Evolutionary conservation across 2,888 invertebrate species (phyloP).

Genomic region (Dichetophora obliterata): DNA sequence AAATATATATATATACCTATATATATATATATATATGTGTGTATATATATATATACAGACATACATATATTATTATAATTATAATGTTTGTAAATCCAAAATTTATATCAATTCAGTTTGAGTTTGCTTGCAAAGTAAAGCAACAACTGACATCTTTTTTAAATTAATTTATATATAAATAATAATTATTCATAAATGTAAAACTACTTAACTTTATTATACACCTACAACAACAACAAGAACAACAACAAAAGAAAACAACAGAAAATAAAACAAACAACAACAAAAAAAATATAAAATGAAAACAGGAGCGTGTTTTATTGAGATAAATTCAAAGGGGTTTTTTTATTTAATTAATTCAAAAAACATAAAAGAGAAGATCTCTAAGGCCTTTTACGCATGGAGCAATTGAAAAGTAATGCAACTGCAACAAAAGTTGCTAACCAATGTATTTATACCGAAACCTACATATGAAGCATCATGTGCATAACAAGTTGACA

Average conservation of each 20-base stretch:
- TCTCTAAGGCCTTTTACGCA: no score
- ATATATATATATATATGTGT: constrained; percentile 48
- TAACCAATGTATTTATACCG: no score
- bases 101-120: constrained; percentile 27
- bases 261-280: constrained; percentile 41
- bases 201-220: constrained; percentile 47
- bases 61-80: constrained; percentile 46
- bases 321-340: no score
- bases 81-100: background rate
- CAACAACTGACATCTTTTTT: constrained; percentile 39
- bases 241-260: constrained; percentile 48
- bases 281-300: constrained; percentile 46
- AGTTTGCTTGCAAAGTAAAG: constrained; percentile 27
- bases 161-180: constrained; percentile 40
- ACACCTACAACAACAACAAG: constrained; percentile 36
- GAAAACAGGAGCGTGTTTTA: background rate
- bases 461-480: no score
- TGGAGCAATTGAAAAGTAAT: no score
- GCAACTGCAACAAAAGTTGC: no score
- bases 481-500: no score
- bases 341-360: no score
- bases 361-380: no score
- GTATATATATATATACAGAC: constrained; percentile 48
- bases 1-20: constrained; percentile 48
- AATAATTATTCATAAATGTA: constrained; percentile 45